Evolutionary conservation across 37 sponge, comb jelly and placozoan species (phyloP).

Genomic region (Spongilla lacustris): DNA sequence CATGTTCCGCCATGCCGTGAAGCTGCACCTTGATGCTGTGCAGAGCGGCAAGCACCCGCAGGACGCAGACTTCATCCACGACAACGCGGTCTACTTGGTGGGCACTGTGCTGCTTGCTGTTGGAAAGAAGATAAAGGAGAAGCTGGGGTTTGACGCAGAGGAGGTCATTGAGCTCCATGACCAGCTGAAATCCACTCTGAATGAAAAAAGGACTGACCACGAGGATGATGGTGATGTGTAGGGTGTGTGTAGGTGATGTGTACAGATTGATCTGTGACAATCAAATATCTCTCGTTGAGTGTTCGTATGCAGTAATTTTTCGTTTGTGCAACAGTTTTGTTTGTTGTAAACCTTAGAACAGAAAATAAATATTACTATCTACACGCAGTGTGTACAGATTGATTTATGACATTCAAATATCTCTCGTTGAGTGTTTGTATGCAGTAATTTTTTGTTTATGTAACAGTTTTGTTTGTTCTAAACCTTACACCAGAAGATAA

Average conservation of each 20-base stretch:
- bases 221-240: not conserved
- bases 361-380: too few species aligned
- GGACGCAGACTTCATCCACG: conserved; percentile 49
- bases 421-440: not conserved
- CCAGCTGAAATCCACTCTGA: conserved; percentile 1
- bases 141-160: conserved; percentile 45
- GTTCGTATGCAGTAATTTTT: not conserved
- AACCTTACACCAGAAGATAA: too few species aligned
- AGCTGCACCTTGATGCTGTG: conserved; percentile 55
- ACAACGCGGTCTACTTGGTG: conserved; percentile 66
- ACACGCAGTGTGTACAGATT: too few species aligned
- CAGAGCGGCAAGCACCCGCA: conserved; percentile 38
- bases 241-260: too few species aligned
- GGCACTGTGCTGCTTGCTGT: conserved; percentile 69
- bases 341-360: too few species aligned
- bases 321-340: not conserved
- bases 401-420: not conserved
- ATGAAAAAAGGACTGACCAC: not conserved
- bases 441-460: not conserved
- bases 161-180: conserved; percentile 65
- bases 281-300: not conserved
- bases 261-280: not conserved
- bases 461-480: not conserved
- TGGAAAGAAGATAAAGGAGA: conserved; percentile 44
- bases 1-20: conserved; percentile 57